phyloP scores from a whole-genome alignment of 2,113 vertebrate genomes.

The Elgaria multicarinata region DNA sequence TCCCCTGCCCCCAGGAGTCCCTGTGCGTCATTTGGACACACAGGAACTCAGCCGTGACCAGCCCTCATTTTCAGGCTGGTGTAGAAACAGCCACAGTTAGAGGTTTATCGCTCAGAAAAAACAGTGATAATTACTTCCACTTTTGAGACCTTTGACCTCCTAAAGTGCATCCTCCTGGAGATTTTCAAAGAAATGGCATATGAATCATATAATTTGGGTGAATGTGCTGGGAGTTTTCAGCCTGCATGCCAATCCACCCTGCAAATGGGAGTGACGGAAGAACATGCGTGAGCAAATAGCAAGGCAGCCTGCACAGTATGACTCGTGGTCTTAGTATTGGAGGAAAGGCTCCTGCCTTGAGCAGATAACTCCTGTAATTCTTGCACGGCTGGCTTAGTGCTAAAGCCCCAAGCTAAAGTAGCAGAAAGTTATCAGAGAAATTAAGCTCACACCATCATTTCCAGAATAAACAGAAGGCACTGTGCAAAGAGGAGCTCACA shows the following conservation, averaged over 20 bases:
- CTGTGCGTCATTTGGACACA: no score
- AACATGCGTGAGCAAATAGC: neutral
- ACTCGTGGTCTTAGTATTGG: neutral
- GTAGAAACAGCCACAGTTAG: no score
- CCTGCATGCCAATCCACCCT: no score
- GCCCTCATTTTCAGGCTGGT: no score
- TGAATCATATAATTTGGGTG: neutral
- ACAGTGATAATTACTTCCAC: neutral
- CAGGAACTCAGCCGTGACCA: no score
- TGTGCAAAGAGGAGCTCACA: neutral
- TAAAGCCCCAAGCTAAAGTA: neutral
- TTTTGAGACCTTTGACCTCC: neutral
- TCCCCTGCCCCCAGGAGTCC: no score
- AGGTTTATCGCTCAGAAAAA: neutral
- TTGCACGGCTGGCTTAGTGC: neutral
- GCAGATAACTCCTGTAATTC: neutral
- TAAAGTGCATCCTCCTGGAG: neutral
- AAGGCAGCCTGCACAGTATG: neutral
- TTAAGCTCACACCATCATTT: neutral
- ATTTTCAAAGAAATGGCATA: neutral
- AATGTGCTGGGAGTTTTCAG: no score
- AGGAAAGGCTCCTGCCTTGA: neutral
- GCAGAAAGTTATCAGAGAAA: neutral
- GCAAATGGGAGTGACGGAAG: neutral
- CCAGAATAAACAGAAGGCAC: neutral